Evolutionary conservation across 2,888 invertebrate genomes (phyloP).

Genomic region (Euzophera pinguis): DNA sequence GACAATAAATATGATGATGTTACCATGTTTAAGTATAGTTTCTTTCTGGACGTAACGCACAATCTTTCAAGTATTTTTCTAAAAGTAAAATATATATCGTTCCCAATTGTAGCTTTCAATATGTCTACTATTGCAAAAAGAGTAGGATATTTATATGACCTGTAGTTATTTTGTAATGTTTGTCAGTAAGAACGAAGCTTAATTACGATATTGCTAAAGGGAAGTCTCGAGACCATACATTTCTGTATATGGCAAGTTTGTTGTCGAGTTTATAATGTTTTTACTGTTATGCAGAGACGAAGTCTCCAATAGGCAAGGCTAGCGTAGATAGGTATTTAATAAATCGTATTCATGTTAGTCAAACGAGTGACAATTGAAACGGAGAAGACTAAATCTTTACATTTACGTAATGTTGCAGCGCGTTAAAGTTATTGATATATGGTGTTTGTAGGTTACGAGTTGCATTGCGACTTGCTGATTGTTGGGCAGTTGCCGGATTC

Average conservation of each 20-base stretch:
- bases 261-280: slow-evolving; percentile 63
- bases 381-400: slow-evolving; percentile 77
- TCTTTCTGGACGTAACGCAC: neutral
- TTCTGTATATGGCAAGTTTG: slow-evolving; percentile 21
- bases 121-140: neutral
- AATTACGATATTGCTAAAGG: too few species aligned
- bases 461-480: slow-evolving; percentile 42
- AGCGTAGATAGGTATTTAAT: slow-evolving; percentile 73
- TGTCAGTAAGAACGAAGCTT: neutral
- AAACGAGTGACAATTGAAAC: slow-evolving; percentile 74
- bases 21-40: neutral
- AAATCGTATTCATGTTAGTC: slow-evolving; percentile 67
- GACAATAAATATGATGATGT: slow-evolving; percentile 70
- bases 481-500: slow-evolving; percentile 28
- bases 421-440: slow-evolving; percentile 69
- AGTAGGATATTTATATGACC: neutral
- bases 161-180: neutral
- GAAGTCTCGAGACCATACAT: slow-evolving; percentile 13
- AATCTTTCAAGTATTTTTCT: neutral
- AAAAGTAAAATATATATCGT: slow-evolving; percentile 21
- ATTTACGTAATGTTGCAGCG: slow-evolving; percentile 73
- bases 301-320: slow-evolving; percentile 75
- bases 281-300: slow-evolving; percentile 70
- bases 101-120: slow-evolving; percentile 24
- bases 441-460: slow-evolving; percentile 57